These are phyloP conservation scores for Osmerus eperlanus DNA, from an alignment of 2,113 vertebrate species.

Conservation along the genomic window DNA sequence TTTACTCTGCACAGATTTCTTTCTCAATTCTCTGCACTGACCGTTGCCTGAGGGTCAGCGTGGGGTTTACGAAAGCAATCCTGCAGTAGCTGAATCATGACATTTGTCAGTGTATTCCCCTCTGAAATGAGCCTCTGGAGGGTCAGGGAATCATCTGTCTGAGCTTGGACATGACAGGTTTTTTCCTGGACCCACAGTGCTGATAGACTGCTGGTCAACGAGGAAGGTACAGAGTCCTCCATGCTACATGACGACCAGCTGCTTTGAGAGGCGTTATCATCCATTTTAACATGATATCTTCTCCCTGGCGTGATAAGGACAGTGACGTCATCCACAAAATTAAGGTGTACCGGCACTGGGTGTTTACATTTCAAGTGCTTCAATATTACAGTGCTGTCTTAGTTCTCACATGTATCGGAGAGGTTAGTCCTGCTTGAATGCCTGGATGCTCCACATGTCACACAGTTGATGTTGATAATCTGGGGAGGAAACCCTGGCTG, in stretches of 20 bases:
- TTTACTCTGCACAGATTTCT: too few species aligned
- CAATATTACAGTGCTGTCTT: neutral
- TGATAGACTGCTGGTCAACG: neutral
- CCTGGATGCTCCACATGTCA: neutral
- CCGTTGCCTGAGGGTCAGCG: neutral
- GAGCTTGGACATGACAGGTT: neutral
- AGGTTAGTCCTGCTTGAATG: neutral
- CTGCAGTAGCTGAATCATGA: neutral
- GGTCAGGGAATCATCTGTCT: neutral
- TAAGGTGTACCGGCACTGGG: neutral
- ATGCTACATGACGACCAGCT: neutral
- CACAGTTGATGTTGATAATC: neutral
- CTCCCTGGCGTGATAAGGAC: neutral
- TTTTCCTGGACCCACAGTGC: neutral
- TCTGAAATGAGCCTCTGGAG: neutral
- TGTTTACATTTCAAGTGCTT: neutral
- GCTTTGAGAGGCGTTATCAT: neutral
- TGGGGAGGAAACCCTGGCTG: neutral
- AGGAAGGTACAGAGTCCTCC: neutral
- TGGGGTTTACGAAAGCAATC: neutral
- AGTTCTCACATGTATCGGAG: neutral
- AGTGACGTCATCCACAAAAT: neutral
- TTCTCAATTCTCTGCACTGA: neutral
- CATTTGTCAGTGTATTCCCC: neutral
- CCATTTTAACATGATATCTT: neutral